Evolutionary conservation across 2,888 invertebrate genomes (phyloP).

Genomic region (Drosophila colorata): DNA sequence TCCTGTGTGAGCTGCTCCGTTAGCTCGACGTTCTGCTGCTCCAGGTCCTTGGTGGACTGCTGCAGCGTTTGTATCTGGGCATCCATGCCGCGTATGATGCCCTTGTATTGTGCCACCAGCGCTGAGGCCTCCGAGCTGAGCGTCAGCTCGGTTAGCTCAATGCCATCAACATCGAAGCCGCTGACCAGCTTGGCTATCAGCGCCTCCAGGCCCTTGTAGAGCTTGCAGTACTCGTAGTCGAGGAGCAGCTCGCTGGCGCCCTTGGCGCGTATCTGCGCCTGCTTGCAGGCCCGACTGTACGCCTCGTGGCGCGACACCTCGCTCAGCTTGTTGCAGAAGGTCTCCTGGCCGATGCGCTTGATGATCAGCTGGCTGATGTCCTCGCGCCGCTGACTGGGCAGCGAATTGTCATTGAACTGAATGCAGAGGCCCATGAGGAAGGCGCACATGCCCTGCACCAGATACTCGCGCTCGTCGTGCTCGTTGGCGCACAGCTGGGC

Average conservation of each 20-base stretch:
- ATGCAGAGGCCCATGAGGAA: conserved; percentile 97
- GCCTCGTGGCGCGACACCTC: conserved; percentile 95
- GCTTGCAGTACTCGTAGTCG: conserved; percentile 97
- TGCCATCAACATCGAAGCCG: conserved; percentile 86
- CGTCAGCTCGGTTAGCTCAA: conserved; percentile 86
- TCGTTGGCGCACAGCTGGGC: conserved; percentile 93
- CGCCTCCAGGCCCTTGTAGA: conserved; percentile 93
- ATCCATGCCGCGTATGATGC: conserved; percentile 96
- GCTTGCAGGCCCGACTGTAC: conserved; percentile 96
- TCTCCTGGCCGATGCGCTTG: conserved; percentile 95
- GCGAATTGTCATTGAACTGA: conserved; percentile 94
- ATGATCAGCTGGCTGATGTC: conserved; percentile 91
- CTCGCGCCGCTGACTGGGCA: conserved; percentile 91
- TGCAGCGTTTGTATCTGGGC: conserved; percentile 86
- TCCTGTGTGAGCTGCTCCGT: conserved; percentile 89
- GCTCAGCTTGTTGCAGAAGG: conserved; percentile 93
- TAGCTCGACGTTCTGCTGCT: conserved; percentile 72
- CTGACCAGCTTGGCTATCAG: conserved; percentile 87
- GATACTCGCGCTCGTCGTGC: conserved; percentile 95
- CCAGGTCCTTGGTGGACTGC: conserved; percentile 71
- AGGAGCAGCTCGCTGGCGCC: conserved; percentile 92
- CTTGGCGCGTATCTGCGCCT: conserved; percentile 94
- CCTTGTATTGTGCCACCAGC: conserved; percentile 91
- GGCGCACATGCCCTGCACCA: conserved; percentile 95
- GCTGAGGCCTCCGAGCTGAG: conserved; percentile 84